phyloP scores from a whole-genome alignment of 2,888 invertebrate genomes.

The Pheosia tremula region DNA sequence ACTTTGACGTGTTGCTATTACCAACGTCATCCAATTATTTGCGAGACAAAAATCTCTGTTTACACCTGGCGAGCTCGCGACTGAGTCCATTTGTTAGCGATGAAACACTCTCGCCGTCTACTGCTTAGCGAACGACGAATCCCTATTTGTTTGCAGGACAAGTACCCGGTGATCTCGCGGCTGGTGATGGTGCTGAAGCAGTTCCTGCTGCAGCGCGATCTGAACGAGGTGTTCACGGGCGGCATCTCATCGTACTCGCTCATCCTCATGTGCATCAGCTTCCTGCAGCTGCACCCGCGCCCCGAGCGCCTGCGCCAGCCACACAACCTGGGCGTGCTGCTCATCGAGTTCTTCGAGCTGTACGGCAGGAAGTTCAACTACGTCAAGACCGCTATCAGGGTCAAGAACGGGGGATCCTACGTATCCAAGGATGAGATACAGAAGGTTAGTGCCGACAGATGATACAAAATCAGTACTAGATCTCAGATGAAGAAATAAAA shows the following conservation, averaged over 20 bases:
- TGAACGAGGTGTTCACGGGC: conserved; percentile 99
- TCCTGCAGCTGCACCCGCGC: conserved; percentile 96
- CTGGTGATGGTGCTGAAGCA: conserved; percentile 99
- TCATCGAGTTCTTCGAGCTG: conserved; percentile 98
- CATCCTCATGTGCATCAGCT: conserved; percentile 99
- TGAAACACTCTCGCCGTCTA: no score
- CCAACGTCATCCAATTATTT: no score
- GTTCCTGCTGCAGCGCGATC: conserved; percentile 98
- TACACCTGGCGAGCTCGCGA: no score
- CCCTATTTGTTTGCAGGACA: conserved; percentile 69
- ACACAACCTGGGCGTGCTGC: conserved; percentile 95
- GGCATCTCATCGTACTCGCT: conserved; percentile 99
- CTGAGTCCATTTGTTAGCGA: no score
- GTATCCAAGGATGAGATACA: conserved; percentile 97
- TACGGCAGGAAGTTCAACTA: conserved; percentile 99
- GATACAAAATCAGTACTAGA: background rate
- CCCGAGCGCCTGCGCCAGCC: conserved; percentile 87
- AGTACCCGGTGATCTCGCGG: conserved; percentile 95
- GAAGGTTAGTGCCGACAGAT: conserved; percentile 57
- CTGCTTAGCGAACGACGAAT: no score
- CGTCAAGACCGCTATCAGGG: conserved; percentile 96
- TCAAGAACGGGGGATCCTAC: conserved; percentile 96
- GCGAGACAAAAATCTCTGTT: no score
- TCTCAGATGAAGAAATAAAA: no score
- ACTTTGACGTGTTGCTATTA: no score